phyloP scores from a whole-genome alignment of 2,113 vertebrate species.

The Ranitomeya variabilis region DNA sequence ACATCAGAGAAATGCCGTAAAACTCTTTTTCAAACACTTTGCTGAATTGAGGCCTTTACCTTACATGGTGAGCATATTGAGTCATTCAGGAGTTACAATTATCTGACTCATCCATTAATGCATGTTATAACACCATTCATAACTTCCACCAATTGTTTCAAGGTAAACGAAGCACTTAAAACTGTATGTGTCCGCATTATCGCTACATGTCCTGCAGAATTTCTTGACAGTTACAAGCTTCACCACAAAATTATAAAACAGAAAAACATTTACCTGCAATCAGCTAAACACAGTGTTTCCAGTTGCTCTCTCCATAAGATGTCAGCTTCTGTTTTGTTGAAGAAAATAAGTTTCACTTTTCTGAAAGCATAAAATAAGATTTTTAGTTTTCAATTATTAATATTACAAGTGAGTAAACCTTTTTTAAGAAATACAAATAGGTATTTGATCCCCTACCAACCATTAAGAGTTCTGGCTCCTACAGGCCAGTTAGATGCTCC shows the following conservation, averaged over 20 bases:
- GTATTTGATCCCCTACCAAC: too few species aligned
- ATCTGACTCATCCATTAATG: too few species aligned
- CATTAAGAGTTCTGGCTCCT: too few species aligned
- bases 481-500: too few species aligned
- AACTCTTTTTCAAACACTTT: too few species aligned
- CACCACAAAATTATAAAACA: not conserved
- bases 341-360: constrained; percentile 85
- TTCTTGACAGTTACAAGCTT: not conserved
- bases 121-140: too few species aligned
- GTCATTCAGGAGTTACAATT: too few species aligned
- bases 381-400: not conserved
- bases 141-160: too few species aligned
- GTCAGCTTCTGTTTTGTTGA: constrained; percentile 88
- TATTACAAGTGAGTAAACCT: not conserved
- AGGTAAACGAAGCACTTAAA: not conserved
- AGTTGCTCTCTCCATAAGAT: constrained; percentile 87
- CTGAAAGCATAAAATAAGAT: constrained; percentile 65
- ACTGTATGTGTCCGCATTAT: not conserved
- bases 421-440: too few species aligned
- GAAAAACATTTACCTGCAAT: constrained; percentile 76
- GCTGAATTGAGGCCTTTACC: too few species aligned
- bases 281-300: constrained; percentile 77
- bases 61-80: too few species aligned
- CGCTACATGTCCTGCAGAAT: not conserved
- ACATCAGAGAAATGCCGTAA: too few species aligned